These are phyloP conservation scores for Mustelus asterias DNA, from an alignment of 2,113 vertebrate species.

Conservation along the genomic window DNA sequence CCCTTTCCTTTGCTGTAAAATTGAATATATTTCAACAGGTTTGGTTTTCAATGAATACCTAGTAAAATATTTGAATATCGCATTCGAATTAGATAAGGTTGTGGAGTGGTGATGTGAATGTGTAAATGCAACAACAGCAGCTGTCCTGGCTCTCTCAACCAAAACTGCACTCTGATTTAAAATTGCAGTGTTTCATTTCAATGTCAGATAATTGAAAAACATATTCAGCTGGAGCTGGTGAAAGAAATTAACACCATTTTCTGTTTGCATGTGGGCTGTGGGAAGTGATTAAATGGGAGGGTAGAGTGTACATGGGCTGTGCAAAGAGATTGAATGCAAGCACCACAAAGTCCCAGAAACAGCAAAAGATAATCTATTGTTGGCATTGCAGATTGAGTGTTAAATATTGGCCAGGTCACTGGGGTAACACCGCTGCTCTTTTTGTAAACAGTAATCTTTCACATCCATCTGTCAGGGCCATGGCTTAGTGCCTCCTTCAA, in stretches of 20 bases:
- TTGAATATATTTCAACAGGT: not conserved
- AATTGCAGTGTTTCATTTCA: not conserved
- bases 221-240: not conserved
- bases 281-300: not conserved
- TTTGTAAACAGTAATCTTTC: not conserved
- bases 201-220: not conserved
- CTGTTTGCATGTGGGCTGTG: not conserved
- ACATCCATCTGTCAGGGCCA: not conserved
- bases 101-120: not conserved
- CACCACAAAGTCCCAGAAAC: not conserved
- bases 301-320: not conserved
- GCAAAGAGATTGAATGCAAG: not conserved
- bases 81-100: not conserved
- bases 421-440: not conserved
- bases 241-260: not conserved
- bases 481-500: not conserved
- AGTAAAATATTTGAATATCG: not conserved
- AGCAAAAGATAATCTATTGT: not conserved
- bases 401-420: not conserved
- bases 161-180: not conserved
- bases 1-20: not conserved
- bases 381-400: not conserved
- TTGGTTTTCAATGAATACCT: not conserved
- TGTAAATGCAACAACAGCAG: not conserved
- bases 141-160: not conserved